Conservation (phyloP, 2,888 invertebrate genomes). For the Scaptomyza parva region DNA sequence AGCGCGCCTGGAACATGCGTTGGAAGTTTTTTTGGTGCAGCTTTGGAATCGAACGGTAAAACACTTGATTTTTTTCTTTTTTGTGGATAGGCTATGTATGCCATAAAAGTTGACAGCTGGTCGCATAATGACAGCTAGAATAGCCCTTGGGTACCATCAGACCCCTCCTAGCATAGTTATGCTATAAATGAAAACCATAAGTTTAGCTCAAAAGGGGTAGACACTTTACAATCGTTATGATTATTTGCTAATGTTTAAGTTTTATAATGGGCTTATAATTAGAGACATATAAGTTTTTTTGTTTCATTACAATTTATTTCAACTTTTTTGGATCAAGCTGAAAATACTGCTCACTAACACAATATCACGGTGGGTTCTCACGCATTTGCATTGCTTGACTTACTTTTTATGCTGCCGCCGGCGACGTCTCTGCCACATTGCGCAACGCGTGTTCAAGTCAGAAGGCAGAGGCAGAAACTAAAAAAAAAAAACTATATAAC, state of each 20-base stretch:
- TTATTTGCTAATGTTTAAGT: conserved; percentile 21
- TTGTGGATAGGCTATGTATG: conserved; percentile 27
- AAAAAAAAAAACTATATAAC: conserved; percentile 25
- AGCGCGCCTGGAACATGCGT: conserved; percentile 40
- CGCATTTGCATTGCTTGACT: conserved; percentile 65
- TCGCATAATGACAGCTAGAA: conserved; percentile 59
- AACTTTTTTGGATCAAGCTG: conserved; percentile 18
- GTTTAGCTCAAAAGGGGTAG: background rate
- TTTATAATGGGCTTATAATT: conserved; percentile 33
- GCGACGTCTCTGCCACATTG: conserved; percentile 67
- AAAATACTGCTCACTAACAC: conserved; percentile 32
- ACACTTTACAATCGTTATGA: background rate
- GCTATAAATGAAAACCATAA: conserved; percentile 6
- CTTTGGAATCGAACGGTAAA: conserved; percentile 45
- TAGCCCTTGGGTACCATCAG: conserved; percentile 18
- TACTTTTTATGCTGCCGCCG: conserved; percentile 66
- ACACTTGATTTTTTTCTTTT: conserved; percentile 8
- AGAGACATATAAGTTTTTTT: conserved; percentile 4
- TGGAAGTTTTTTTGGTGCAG: conserved; percentile 49
- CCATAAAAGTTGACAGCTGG: conserved; percentile 69
- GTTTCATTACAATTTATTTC: conserved; percentile 1
- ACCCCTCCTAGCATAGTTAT: conserved; percentile 6
- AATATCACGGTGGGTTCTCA: conserved; percentile 37
- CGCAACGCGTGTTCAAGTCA: conserved; percentile 66
- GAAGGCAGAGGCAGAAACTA: conserved; percentile 5